Base-by-base conservation (phyloP, 2,113 vertebrate species). In the Rana temporaria region DNA sequence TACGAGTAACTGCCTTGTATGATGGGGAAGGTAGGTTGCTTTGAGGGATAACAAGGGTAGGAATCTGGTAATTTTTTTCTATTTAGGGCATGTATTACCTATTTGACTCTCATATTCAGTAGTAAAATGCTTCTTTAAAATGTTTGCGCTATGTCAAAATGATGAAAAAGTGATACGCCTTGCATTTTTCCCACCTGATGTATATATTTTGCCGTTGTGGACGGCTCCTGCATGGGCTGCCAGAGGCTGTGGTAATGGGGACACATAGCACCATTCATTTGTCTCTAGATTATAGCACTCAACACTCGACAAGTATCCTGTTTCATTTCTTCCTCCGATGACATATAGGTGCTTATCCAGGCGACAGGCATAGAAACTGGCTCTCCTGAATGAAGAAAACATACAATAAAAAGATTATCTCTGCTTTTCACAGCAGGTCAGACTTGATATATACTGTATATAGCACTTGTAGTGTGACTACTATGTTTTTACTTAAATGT, bases 161-260 rank as follows among this genome's bases (percentile, higher is more conserved):
- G 17, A 26, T 67, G 30, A 19, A 67, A 16, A 67, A 38, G 2
- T 18, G 18, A 67, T 66, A 34, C 12, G 48, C 1, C n/a, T 68
- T 20, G 17, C 68, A 83, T 85, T 64, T 68, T 80, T 90, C 96
- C 94, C 86, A 96, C 98, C 98, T 95, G 98, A 99, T 90, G 98
- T 99, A 87, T 99, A 99, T 85, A 99, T 99, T 88, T 99, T 99
- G 79, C 98, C 98, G 32, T 97, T 98, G 90, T 99, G 98, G 82
- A 99, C 96, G 0, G 98, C 96, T 87, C 98, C 98, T 0, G 98
- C 98, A 0, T 99, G 98, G 20, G 98, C 98, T 11, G 98, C 98
- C 86, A 99, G 89, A 6, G 98, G 97, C 18, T 99, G 98, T 0
- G 98, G 98, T 86, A 99, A 85, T 0, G 97, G 95, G 0, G 98